Evolutionary conservation across 1,140 invertebrate species (phyloP), one percentile per base, ranked within the genome.

Genomic region (Panagrolaimus sp.): DNA sequence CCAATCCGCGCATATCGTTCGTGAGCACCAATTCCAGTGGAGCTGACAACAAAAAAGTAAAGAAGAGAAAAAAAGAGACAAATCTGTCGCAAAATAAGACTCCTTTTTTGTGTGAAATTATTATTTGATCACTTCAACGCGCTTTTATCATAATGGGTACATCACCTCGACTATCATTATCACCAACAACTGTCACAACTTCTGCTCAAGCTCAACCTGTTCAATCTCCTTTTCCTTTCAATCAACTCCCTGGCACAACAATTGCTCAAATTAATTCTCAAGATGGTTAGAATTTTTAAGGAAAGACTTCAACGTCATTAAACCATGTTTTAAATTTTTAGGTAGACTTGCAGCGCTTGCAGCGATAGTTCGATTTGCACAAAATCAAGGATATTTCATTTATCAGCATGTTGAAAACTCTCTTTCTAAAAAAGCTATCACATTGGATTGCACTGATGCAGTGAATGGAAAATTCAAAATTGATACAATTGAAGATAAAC

Each of bases 341-440:
- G 74, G 74, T 46, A 74, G 63, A 70, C 25, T 75, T 11, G 74
- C 64, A 47, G 76, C 74, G 61, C 31, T 69, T 62, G 75, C 66
- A 53, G 74, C 70, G 16, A 44, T 76, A 43, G 64, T 76, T 23
- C 75, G 67, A 27, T 78, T 66, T 48, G 63, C 74, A 27, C 75
- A 46, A 14, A 77, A 78, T 44, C 75, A 78, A 42, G 74, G 73
- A 11, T 76, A 76, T 46, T 78, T 76, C 45, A 70, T 78, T 57
- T 42, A 79, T 7, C 75, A 78, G 51, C 74, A 76, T 44, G 13
- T 76, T 5, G 74, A 76, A 46, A 11, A 44, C 5, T 13, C 31
- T n/a, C 42, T 76, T 23, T 51, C 53, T 27, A 51, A 77, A 38
- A 76, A 76, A 47, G 74, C 74, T 14, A 76, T 76, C 25, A 76